These are phyloP conservation scores for Pachyseris speciosa DNA, from an alignment of 64 coral and sea anemone genomes.

Conservation along the genomic window DNA sequence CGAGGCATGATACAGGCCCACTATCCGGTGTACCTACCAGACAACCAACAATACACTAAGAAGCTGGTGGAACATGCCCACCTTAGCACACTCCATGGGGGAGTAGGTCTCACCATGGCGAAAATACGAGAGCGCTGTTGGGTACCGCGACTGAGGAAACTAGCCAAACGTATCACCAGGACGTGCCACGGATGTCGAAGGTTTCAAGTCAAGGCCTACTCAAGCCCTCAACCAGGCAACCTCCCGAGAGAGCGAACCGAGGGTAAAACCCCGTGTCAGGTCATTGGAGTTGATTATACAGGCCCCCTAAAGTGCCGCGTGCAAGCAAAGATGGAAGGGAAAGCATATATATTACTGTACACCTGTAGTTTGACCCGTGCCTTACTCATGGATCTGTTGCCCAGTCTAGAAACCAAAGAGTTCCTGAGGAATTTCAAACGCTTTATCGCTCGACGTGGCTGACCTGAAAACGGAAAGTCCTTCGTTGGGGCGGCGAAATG, in stretches of 20 bases:
- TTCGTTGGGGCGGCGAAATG: background rate
- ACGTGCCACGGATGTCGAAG: slow-evolving; percentile 47
- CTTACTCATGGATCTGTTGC: slow-evolving; percentile 44
- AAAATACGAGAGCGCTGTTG: slow-evolving; percentile 39
- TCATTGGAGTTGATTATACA: slow-evolving; percentile 43
- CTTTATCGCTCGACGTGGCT: background rate
- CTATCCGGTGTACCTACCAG: slow-evolving; percentile 25
- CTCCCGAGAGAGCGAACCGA: slow-evolving; percentile 8
- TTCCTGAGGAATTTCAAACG: slow-evolving; percentile 4
- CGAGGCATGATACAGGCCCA: background rate
- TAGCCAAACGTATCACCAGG: too few relatives aligned
- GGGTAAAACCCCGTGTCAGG: slow-evolving; percentile 22
- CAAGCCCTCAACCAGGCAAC: background rate
- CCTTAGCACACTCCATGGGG: background rate
- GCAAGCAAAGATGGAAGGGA: slow-evolving; percentile 4
- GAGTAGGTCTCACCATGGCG: slow-evolving; percentile 42
- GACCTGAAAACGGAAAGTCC: background rate
- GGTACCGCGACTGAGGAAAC: slow-evolving; percentile 11
- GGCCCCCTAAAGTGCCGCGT: slow-evolving; percentile 30
- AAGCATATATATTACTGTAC: slow-evolving; percentile 62
- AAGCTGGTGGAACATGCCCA: slow-evolving; percentile 2
- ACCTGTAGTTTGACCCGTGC: slow-evolving; percentile 60
- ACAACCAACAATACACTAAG: background rate
- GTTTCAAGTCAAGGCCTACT: slow-evolving; percentile 18
- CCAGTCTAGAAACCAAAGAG: slow-evolving; percentile 13